phyloP scores from a whole-genome alignment of 30 jellyfish, hydroid and myxozoan species.

The Nemopilema nomurai region DNA sequence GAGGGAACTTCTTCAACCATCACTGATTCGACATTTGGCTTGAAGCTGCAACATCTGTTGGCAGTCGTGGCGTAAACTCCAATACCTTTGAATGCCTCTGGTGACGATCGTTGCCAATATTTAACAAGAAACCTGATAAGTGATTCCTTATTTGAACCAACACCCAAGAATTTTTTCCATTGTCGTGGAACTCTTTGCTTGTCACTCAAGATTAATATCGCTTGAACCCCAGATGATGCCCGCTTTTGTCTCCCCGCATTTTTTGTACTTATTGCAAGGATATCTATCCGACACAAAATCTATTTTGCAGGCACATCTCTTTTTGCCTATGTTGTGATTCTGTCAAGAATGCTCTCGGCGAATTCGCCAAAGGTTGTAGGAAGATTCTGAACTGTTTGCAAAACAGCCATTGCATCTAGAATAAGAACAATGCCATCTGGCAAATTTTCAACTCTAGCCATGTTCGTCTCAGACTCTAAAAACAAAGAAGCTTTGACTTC shows the following conservation, averaged over 20 bases:
- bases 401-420: conserved; percentile 57
- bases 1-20: conserved; percentile 26
- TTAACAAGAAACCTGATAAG: conserved; percentile 12
- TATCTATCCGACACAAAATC: conserved; percentile 63
- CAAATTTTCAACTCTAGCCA: not conserved
- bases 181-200: conserved; percentile 46
- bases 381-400: conserved; percentile 36
- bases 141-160: conserved; percentile 48
- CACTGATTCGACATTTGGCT: not conserved
- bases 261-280: conserved; percentile 52
- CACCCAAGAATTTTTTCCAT: conserved; percentile 29
- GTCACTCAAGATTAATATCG: conserved; percentile 1
- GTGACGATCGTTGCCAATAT: not conserved
- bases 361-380: conserved; percentile 50
- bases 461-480: not conserved
- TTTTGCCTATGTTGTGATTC: conserved; percentile 11
- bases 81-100: not conserved
- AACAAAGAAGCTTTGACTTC: conserved; percentile 29
- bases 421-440: conserved; percentile 18
- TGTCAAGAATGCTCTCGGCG: conserved; percentile 17
- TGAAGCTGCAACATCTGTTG: conserved; percentile 1
- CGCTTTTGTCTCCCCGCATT: conserved; percentile 40
- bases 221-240: conserved; percentile 33
- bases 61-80: conserved; percentile 17
- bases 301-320: not conserved